phyloP scores from a whole-genome alignment of 2,113 vertebrate species.

The Oreocharis arfaki region DNA sequence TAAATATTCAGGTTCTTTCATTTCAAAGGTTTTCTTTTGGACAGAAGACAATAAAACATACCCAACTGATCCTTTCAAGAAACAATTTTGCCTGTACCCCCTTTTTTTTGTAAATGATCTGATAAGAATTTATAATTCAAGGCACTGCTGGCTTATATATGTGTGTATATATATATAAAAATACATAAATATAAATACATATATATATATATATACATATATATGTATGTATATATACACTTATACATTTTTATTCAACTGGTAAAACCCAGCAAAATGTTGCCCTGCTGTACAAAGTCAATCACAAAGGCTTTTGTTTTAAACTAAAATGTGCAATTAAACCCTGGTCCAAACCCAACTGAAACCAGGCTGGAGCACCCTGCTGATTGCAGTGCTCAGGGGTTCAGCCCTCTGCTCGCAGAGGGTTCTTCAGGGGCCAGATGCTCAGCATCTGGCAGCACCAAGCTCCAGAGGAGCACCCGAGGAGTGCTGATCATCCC shows the following conservation, averaged over 20 bases:
- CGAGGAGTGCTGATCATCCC: background rate
- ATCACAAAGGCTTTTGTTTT: background rate
- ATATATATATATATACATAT: no score
- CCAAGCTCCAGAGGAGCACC: background rate
- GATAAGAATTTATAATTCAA: background rate
- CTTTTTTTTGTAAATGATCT: background rate
- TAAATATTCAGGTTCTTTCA: conserved; percentile 11
- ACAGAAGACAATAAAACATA: background rate
- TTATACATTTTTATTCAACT: background rate
- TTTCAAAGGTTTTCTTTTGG: background rate
- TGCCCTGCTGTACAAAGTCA: background rate
- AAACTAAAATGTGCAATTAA: background rate
- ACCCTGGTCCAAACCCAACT: background rate
- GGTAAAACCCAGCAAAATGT: background rate
- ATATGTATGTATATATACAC: background rate
- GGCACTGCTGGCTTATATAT: background rate
- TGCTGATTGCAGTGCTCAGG: background rate
- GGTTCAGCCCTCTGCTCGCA: background rate
- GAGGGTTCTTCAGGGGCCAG: background rate
- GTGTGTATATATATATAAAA: background rate
- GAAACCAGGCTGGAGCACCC: background rate
- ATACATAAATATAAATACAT: no score
- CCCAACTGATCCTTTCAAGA: background rate
- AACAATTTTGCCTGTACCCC: background rate
- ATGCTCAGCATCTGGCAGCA: background rate